Evolutionary conservation across 2,888 invertebrate genomes (phyloP).

Genomic region (Archips xylosteana): DNA sequence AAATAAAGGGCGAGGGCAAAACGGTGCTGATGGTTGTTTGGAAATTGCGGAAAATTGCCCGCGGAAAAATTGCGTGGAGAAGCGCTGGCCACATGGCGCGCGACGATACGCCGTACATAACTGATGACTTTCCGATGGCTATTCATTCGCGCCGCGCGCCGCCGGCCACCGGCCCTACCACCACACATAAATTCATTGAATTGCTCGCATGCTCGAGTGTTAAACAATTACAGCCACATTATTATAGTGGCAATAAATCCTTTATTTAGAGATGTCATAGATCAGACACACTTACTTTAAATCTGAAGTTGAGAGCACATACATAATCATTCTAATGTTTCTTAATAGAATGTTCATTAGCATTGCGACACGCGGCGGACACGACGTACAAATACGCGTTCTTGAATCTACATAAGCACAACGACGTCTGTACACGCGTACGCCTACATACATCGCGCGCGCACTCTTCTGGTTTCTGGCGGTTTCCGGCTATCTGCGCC

Average conservation of each 20-base stretch:
- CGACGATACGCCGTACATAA: constrained; percentile 80
- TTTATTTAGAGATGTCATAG: constrained; percentile 3
- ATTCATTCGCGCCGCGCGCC: constrained; percentile 74
- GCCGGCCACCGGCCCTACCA: constrained; percentile 55
- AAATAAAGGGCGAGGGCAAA: constrained; percentile 68
- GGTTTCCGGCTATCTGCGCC: too few relatives aligned
- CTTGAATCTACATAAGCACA: too few relatives aligned
- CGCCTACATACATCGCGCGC: too few relatives aligned
- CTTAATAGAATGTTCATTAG: too few relatives aligned
- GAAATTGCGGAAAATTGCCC: constrained; percentile 75
- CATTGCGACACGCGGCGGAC: too few relatives aligned
- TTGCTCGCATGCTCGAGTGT: constrained; percentile 58
- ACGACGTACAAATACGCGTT: too few relatives aligned
- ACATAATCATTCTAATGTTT: too few relatives aligned
- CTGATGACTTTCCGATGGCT: constrained; percentile 85
- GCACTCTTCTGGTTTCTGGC: too few relatives aligned
- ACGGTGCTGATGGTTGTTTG: constrained; percentile 69
- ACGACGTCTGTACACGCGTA: too few relatives aligned
- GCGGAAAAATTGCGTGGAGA: constrained; percentile 77
- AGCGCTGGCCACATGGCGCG: constrained; percentile 79
- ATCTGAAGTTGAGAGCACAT: not conserved
- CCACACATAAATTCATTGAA: constrained; percentile 63
- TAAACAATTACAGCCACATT: constrained; percentile 61
- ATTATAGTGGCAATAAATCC: constrained; percentile 45
- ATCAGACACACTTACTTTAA: not conserved